phyloP scores from a whole-genome alignment of 2,797 vertebrate genomes.

The Melanitta fusca region DNA sequence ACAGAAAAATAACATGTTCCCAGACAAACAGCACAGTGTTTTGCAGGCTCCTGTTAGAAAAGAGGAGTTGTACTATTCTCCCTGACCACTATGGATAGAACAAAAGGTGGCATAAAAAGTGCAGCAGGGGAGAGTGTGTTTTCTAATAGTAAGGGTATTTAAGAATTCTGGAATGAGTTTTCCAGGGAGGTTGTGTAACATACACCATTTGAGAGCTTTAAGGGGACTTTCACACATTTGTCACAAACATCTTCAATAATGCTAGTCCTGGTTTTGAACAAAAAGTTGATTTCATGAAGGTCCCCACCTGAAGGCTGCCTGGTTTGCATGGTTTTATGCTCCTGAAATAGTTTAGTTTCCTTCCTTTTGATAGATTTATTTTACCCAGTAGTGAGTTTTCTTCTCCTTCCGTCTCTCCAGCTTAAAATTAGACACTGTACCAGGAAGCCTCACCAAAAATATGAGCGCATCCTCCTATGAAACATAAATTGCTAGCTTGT shows the following conservation, averaged over 20 bases:
- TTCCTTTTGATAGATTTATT: neutral
- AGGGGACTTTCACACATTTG: neutral
- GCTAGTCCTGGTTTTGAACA: neutral
- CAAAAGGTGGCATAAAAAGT: neutral
- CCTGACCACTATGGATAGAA: neutral
- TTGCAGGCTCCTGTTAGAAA: neutral
- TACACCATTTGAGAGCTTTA: neutral
- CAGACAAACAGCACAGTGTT: neutral
- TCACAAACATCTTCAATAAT: neutral
- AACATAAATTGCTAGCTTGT: neutral
- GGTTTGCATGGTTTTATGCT: neutral
- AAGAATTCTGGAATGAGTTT: neutral
- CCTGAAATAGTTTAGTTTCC: neutral
- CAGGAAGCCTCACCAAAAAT: neutral
- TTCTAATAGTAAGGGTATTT: neutral
- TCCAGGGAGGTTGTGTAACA: neutral
- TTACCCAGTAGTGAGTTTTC: neutral
- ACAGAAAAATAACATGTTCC: neutral
- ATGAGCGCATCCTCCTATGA: neutral
- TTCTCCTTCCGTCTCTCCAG: neutral
- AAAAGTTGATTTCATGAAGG: neutral
- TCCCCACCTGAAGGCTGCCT: neutral
- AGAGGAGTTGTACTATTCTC: neutral
- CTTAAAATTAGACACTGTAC: neutral
- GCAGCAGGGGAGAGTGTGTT: neutral